Evolutionary conservation across 1,140 invertebrate genomes (phyloP).

Genomic region (Diorhabda elongata): DNA sequence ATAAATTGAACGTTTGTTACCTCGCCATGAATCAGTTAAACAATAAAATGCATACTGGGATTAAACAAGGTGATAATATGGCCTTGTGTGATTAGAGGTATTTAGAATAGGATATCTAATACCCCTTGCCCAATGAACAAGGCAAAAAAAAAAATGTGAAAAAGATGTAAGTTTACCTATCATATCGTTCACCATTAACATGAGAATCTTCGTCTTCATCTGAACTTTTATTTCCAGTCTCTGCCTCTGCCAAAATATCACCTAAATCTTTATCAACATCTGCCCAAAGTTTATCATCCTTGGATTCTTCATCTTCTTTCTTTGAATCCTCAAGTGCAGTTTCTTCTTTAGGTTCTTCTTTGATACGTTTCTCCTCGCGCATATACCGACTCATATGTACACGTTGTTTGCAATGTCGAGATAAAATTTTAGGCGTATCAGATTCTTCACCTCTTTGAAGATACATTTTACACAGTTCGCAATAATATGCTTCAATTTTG

Average conservation of each 20-base stretch:
- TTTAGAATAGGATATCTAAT: neutral
- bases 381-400: constrained; percentile 69
- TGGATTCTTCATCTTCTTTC: constrained; percentile 47
- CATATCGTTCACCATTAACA: constrained; percentile 48
- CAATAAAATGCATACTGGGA: neutral
- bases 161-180: constrained; percentile 33
- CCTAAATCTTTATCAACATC: constrained; percentile 72
- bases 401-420: constrained; percentile 66
- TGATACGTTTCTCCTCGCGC: constrained; percentile 61
- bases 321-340: constrained; percentile 39
- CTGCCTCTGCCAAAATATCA: constrained; percentile 62
- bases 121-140: neutral
- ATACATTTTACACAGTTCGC: constrained; percentile 71
- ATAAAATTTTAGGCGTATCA: constrained; percentile 55
- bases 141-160: neutral
- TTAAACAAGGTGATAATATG: neutral
- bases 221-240: constrained; percentile 63
- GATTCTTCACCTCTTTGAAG: constrained; percentile 58
- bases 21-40: neutral
- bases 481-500: constrained; percentile 67
- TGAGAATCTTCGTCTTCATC: constrained; percentile 64
- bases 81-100: neutral
- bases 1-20: neutral
- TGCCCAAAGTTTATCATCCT: constrained; percentile 66
- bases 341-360: constrained; percentile 59